Conservation (phyloP, 1,140 invertebrate genomes). For the Drosophila elegans region DNA sequence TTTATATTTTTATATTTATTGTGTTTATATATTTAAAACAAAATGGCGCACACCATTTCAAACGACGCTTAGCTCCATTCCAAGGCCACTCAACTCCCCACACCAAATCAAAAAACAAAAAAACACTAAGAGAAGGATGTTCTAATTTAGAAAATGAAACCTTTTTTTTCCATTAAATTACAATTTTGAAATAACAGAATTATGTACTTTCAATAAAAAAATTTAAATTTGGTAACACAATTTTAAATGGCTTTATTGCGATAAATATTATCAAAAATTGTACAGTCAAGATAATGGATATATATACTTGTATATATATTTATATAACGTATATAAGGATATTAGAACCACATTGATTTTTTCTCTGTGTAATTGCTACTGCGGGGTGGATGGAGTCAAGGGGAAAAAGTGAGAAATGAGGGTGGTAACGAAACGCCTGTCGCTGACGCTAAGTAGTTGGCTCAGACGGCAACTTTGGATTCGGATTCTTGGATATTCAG, state of each 20-base stretch:
- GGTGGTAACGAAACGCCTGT: constrained; percentile 40
- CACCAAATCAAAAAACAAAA: not conserved
- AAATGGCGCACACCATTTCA: constrained; percentile 61
- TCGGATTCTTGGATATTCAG: constrained; percentile 22
- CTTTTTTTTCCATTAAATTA: too few species aligned
- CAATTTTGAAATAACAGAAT: too few species aligned
- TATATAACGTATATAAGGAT: too few species aligned
- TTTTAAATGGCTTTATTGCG: too few species aligned
- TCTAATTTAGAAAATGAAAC: too few species aligned
- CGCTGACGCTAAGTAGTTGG: constrained; percentile 77
- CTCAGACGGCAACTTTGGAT: constrained; percentile 60
- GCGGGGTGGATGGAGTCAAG: not conserved
- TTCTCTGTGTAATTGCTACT: constrained; percentile 6
- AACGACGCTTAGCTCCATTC: constrained; percentile 63
- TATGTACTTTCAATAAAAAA: too few species aligned
- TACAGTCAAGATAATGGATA: too few species aligned
- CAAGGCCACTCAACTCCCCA: constrained; percentile 31
- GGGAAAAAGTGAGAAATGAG: constrained; percentile 6
- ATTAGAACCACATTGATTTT: not conserved
- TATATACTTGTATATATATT: too few species aligned
- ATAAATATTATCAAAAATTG: too few species aligned
- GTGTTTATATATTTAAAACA: constrained; percentile 68
- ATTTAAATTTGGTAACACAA: too few species aligned
- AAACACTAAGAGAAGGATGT: not conserved
- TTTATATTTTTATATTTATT: constrained; percentile 72